Evolutionary conservation across 2,888 invertebrate genomes (phyloP).

Genomic region (Callyntrura sp.): DNA sequence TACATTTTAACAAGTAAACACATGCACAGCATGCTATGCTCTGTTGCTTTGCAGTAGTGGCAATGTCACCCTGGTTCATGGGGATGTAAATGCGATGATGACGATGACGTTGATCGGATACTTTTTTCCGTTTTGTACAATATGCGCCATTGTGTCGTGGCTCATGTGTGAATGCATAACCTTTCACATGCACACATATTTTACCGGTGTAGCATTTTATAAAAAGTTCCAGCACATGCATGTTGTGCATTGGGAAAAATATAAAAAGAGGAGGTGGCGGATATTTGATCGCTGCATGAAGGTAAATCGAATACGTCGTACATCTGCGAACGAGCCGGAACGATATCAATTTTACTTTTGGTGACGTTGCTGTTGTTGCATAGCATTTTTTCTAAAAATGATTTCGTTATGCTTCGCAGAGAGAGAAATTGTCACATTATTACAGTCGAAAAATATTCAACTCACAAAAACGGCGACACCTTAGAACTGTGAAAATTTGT

Average conservation of each 20-base stretch:
- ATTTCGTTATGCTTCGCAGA: slow-evolving; percentile 3
- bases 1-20: slow-evolving; percentile 28
- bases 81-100: slow-evolving; percentile 22
- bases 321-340: slow-evolving; percentile 49
- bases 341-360: slow-evolving; percentile 24
- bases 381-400: not conserved
- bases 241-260: slow-evolving; percentile 16
- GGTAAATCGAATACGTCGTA: not conserved
- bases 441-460: no score
- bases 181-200: not conserved
- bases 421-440: not conserved
- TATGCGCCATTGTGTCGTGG: not conserved
- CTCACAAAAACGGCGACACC: no score
- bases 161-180: not conserved
- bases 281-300: slow-evolving; percentile 55
- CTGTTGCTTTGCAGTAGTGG: slow-evolving; percentile 62
- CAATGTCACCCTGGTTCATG: slow-evolving; percentile 54
- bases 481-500: no score
- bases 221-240: not conserved
- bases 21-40: slow-evolving; percentile 57
- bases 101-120: slow-evolving; percentile 29
- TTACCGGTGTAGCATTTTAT: not conserved
- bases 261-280: not conserved
- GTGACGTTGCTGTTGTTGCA: not conserved
- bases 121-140: slow-evolving; percentile 39